These are phyloP conservation scores for Anhinga anhinga DNA, from an alignment of 2,113 vertebrate species.

Conservation along the genomic window DNA sequence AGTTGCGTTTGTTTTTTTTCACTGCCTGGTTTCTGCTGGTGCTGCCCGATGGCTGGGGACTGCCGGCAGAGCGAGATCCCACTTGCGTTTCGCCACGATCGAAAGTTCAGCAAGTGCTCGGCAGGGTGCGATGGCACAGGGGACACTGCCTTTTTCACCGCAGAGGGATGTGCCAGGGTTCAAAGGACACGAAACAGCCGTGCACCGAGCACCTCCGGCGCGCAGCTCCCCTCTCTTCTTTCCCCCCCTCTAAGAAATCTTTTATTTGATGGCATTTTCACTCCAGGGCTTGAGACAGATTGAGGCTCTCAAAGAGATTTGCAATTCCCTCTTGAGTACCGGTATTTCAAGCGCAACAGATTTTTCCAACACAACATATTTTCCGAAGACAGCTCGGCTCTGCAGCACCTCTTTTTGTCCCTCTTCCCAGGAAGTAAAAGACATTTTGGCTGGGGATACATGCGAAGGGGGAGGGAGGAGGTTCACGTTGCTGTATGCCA, in stretches of 20 bases:
- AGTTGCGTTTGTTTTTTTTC: too few relatives aligned
- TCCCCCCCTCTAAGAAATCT: neutral
- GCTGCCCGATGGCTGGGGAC: neutral
- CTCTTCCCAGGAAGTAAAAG: neutral
- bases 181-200: accelerated
- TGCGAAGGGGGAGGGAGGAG: accelerated
- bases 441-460: neutral
- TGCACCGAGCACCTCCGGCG: accelerated
- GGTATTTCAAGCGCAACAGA: neutral
- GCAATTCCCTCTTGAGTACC: neutral
- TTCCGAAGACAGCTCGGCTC: neutral
- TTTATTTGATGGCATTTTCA: neutral
- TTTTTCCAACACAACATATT: neutral
- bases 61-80: neutral
- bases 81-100: accelerated
- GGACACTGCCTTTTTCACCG: neutral
- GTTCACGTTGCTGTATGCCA: neutral
- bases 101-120: neutral
- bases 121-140: neutral
- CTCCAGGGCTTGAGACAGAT: neutral
- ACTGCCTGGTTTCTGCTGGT: neutral
- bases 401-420: neutral
- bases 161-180: neutral
- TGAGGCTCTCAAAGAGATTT: neutral
- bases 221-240: too few relatives aligned